A percentile compares a stretch with the other conserved stretches of the same genome.
phyloP scores from a whole-genome alignment of 2,888 invertebrate genomes.

The Chouioia cunea region DNA sequence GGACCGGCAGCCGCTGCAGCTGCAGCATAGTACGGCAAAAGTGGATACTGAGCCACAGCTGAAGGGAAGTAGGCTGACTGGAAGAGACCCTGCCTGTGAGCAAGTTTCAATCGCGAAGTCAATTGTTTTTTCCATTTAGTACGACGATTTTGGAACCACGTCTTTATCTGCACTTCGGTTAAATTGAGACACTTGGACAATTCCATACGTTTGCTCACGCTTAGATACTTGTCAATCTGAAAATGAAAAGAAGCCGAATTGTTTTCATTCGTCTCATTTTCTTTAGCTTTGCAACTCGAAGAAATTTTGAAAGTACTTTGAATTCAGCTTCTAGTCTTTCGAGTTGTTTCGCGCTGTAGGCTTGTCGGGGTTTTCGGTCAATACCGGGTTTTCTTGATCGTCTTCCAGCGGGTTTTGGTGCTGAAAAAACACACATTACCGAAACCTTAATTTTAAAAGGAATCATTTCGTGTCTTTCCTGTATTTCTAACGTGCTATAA shows the following conservation, averaged over 20 bases:
- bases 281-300: neutral
- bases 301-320: constrained; percentile 72
- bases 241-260: neutral
- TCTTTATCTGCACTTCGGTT: constrained; percentile 96
- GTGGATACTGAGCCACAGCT: constrained; percentile 71
- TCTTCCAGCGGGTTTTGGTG: constrained; percentile 82
- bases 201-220: constrained; percentile 95
- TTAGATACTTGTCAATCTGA: constrained; percentile 90
- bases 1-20: constrained; percentile 17
- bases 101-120: constrained; percentile 89
- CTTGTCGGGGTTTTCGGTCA: constrained; percentile 95
- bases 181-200: constrained; percentile 88
- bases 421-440: constrained; percentile 68
- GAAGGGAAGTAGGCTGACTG: constrained; percentile 78
- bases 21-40: constrained; percentile 42
- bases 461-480: neutral
- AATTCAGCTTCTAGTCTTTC: constrained; percentile 94
- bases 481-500: no score
- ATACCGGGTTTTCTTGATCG: constrained; percentile 88
- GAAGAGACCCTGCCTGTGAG: constrained; percentile 86
- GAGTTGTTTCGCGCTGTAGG: constrained; percentile 94
- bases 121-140: constrained; percentile 99
- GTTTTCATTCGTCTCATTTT: no score
- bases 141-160: constrained; percentile 95
- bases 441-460: constrained; percentile 2